Conservation (phyloP, 2,113 vertebrate species). For the Toxostoma redivivum region DNA sequence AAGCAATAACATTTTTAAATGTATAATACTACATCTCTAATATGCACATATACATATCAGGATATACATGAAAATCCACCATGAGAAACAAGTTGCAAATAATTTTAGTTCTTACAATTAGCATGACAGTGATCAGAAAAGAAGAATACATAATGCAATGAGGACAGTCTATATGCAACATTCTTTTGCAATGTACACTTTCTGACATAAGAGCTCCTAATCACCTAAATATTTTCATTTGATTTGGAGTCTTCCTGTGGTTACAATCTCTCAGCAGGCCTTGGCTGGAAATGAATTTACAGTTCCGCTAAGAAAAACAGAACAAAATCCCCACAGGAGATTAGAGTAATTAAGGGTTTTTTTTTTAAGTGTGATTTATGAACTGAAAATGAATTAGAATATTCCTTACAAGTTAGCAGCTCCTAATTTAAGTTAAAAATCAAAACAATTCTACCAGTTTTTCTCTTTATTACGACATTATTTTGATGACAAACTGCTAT, state of each 20-base stretch:
- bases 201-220: neutral
- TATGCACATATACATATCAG: neutral
- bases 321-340: neutral
- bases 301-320: neutral
- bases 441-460: neutral
- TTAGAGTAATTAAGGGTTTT: neutral
- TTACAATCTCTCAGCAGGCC: neutral
- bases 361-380: neutral
- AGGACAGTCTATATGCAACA: neutral
- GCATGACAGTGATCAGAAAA: neutral
- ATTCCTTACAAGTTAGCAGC: neutral
- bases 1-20: neutral
- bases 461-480: neutral
- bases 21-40: neutral
- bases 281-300: neutral
- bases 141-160: neutral
- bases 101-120: neutral
- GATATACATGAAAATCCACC: neutral
- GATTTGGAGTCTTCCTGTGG: neutral
- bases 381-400: neutral
- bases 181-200: neutral
- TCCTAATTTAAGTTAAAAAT: neutral
- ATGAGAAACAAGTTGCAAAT: neutral
- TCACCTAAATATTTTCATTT: neutral
- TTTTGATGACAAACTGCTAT: neutral